Evolutionary conservation across 2,797 vertebrate species (phyloP).

Genomic region (Gambelia wislizenii): DNA sequence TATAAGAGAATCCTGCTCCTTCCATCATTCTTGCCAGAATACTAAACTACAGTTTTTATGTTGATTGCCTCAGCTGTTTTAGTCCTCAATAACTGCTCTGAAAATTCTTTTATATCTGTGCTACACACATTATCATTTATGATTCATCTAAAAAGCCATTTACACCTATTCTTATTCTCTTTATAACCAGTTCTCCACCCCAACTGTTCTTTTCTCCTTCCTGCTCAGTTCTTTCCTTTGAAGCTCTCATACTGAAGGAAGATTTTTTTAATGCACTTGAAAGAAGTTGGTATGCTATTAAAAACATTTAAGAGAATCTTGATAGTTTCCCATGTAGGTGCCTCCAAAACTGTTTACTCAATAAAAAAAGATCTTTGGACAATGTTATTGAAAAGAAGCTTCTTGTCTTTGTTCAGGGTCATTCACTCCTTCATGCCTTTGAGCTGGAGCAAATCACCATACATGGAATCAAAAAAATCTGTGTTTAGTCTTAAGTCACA

Average conservation of each 20-base stretch:
- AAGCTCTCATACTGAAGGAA: conserved; percentile 24
- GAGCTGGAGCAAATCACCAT: conserved; percentile 30
- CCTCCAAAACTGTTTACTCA: conserved; percentile 26
- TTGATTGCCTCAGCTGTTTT: conserved; percentile 20
- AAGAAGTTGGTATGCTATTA: conserved; percentile 9
- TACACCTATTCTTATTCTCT: conserved; percentile 39
- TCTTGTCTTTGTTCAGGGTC: conserved; percentile 7
- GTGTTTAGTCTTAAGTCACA: neutral
- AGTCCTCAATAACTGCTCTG: conserved; percentile 16
- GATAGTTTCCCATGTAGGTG: conserved; percentile 2
- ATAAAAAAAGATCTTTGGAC: neutral
- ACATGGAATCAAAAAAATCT: conserved; percentile 20
- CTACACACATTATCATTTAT: conserved; percentile 27
- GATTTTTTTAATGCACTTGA: conserved; percentile 8
- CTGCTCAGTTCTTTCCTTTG: conserved; percentile 9
- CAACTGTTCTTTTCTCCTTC: conserved; percentile 32
- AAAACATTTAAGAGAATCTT: conserved; percentile 20
- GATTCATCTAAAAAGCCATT: conserved; percentile 43
- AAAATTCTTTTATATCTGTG: conserved; percentile 41
- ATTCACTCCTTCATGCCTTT: conserved; percentile 34
- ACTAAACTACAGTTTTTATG: conserved; percentile 21
- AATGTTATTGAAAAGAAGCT: neutral
- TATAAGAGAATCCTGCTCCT: neutral
- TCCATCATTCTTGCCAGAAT: neutral
- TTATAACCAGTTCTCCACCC: conserved; percentile 24